A percentile compares a stretch with the other conserved stretches of the same genome.
Conservation (phyloP, 2,888 invertebrate species). For the Philereme vetulata region DNA sequence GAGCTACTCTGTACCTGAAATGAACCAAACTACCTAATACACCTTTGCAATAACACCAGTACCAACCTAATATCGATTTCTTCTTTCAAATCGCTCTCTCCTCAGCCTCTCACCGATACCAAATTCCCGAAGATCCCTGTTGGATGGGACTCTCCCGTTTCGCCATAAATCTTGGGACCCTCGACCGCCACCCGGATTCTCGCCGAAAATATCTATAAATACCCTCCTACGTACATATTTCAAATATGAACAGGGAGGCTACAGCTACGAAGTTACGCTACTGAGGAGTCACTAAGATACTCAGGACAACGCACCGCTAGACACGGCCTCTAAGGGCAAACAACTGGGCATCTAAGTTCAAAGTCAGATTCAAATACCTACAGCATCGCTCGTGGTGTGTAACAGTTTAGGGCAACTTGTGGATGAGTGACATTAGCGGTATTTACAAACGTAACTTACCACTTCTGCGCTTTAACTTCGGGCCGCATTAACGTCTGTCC, state of each 20-base stretch:
- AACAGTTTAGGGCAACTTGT: too few species aligned
- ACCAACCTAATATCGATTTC: conserved; percentile 26
- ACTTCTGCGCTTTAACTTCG: too few species aligned
- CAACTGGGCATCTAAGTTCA: too few species aligned
- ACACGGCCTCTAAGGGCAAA: neutral
- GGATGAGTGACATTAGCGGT: too few species aligned
- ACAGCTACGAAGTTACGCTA: conserved; percentile 60
- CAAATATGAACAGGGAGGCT: conserved; percentile 77
- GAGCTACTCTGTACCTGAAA: too few species aligned
- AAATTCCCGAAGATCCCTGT: conserved; percentile 68
- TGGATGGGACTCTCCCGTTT: conserved; percentile 82
- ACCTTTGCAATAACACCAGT: too few species aligned
- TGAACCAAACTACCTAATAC: too few species aligned
- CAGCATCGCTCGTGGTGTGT: too few species aligned
- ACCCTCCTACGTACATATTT: conserved; percentile 79
- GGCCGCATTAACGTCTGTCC: too few species aligned
- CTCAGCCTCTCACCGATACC: conserved; percentile 42
- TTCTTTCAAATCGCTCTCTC: conserved; percentile 29
- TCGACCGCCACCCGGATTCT: conserved; percentile 81
- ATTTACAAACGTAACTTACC: too few species aligned
- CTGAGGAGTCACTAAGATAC: conserved; percentile 28
- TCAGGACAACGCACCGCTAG: too few species aligned
- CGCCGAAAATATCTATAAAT: conserved; percentile 83
- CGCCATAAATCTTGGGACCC: conserved; percentile 82
- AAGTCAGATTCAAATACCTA: too few species aligned